Evolutionary conservation across 30 jellyfish, hydroid and myxozoan species (phyloP), one percentile per base, ranked within the genome.

Genomic region (Rhopilema esculentum): DNA sequence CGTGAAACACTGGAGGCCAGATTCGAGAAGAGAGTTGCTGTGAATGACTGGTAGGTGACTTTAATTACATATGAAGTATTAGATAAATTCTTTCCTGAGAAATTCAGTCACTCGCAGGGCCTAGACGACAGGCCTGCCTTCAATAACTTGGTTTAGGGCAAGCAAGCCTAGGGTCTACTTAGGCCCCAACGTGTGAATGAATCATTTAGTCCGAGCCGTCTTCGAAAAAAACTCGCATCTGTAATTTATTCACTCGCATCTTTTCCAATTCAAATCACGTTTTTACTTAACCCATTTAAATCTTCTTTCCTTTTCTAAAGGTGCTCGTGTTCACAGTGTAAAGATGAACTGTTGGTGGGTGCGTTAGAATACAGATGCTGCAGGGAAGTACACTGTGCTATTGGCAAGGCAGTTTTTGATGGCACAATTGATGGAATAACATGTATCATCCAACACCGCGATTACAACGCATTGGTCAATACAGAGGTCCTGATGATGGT

Each of bases 321-420:
- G 79, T 71, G 92, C 71, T 19, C 80, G n/a, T 84, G 86, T 53
- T 20, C 70, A 69, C 49, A 49, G 1, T 84, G 79, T 52, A 31
- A 66, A 69, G 73, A n/a, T 26, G 86, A 84, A 26, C 23, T 30
- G 75, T 72, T 81, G 83, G 83, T 22, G 8, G 66, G 65, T 26
- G 29, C 84, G 2, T 20, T 57, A 17, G 91, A 81, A 64, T 21
- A 81, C 29, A 16, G 75, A n/a, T 81, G 91, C 67, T 81, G 91
- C 83, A 63, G 91, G 40, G 83, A 66, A 50, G 83, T 81, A 1
- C 29, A 26, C 67, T 24, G 68, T 16, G 86, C 86, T 1, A 25
- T 57, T 0, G 86, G 85, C 21, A 69, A 83, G 64, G 75, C 66
- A 18, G 61, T 33, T 24, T 83, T 69, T 22, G 86, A 70, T 70